A percentile compares a stretch with the other conserved stretches of the same genome.
These are phyloP conservation scores for Gryllus longicercus DNA, from an alignment of 2,888 invertebrate genomes.

Conservation along the genomic window DNA sequence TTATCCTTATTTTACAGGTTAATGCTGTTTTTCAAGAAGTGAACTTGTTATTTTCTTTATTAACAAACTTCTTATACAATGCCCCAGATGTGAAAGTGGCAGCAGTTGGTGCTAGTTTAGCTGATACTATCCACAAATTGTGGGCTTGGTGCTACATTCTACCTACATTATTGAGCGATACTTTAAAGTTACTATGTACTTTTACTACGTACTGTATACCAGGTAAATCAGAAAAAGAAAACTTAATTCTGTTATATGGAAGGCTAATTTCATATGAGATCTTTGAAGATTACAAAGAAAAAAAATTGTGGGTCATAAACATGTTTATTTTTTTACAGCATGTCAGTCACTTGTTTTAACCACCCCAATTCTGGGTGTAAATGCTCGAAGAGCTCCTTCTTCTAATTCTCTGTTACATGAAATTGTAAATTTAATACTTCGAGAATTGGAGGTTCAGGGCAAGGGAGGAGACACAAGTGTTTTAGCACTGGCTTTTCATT, in stretches of 20 bases:
- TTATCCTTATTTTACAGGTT: constrained; percentile 40
- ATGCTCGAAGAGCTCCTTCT: constrained; percentile 52
- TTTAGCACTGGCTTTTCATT: constrained; percentile 51
- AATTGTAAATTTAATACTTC: constrained; percentile 49
- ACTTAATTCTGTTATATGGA: neutral
- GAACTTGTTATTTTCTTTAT: constrained; percentile 54
- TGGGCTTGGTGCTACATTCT: constrained; percentile 66
- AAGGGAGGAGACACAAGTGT: constrained; percentile 49
- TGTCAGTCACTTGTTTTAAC: constrained; percentile 53
- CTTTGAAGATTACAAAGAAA: neutral
- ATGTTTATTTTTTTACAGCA: constrained; percentile 44
- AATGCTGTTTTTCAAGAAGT: constrained; percentile 57
- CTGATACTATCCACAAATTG: constrained; percentile 59
- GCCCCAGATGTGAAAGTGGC: constrained; percentile 55
- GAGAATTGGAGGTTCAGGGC: constrained; percentile 53
- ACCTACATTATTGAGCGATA: constrained; percentile 53
- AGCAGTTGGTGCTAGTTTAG: constrained; percentile 55
- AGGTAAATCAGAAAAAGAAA: constrained; percentile 49
- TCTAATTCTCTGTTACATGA: constrained; percentile 53
- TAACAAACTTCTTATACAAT: constrained; percentile 59
- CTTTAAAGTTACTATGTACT: constrained; percentile 58
- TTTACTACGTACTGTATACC: constrained; percentile 60
- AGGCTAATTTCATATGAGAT: neutral
- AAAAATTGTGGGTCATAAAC: neutral
- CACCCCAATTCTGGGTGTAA: constrained; percentile 52